phyloP scores from a whole-genome alignment of 2,113 vertebrate genomes.

The Neomonachus schauinslandi region DNA sequence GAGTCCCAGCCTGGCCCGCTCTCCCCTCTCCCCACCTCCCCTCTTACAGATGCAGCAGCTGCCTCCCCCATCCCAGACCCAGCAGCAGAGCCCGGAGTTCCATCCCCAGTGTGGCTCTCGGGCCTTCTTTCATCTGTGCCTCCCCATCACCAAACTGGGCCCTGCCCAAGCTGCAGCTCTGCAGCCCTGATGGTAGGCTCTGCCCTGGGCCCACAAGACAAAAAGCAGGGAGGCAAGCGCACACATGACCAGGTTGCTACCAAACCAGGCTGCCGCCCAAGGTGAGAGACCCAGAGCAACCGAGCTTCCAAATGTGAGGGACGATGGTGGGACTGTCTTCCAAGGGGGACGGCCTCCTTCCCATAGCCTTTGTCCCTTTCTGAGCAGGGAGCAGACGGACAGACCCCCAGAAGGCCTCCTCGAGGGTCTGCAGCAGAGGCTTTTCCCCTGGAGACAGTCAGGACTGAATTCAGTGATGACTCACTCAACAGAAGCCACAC shows the following conservation, averaged over 20 bases:
- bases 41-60: neutral
- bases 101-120: neutral
- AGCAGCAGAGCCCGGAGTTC: neutral
- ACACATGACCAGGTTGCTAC: neutral
- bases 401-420: neutral
- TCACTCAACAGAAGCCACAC: neutral
- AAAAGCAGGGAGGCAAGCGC: neutral
- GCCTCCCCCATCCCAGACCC: neutral
- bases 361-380: neutral
- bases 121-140: neutral
- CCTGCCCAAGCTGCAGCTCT: neutral
- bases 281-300: neutral
- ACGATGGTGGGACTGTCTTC: accelerated
- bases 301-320: neutral
- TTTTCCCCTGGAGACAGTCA: neutral
- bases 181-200: neutral
- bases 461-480: neutral
- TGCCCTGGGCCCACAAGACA: neutral
- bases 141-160: neutral
- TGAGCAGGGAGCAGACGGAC: neutral
- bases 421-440: neutral
- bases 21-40: neutral
- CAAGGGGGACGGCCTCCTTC: neutral
- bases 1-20: no score
- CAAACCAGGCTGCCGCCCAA: neutral